phyloP scores from a whole-genome alignment of 2,888 invertebrate genomes.

The Electrophaes corylata region DNA sequence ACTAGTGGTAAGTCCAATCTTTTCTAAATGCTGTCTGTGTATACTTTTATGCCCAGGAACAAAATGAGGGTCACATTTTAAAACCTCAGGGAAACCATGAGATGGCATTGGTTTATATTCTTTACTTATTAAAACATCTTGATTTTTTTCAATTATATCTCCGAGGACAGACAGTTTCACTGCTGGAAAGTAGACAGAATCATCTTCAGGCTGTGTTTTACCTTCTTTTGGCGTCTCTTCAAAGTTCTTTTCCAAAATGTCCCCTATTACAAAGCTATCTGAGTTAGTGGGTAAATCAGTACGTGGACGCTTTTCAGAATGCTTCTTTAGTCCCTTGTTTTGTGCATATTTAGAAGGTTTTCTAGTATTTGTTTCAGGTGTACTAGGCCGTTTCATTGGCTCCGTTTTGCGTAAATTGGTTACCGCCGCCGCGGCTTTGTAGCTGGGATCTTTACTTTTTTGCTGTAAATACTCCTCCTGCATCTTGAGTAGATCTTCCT shows the following conservation, averaged over 20 bases:
- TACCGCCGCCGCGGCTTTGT: constrained; percentile 86
- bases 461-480: constrained; percentile 88
- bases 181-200: constrained; percentile 75
- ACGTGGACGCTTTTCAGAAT: constrained; percentile 70
- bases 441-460: constrained; percentile 77
- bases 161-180: constrained; percentile 76
- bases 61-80: constrained; percentile 61
- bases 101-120: constrained; percentile 59
- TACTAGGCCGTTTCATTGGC: constrained; percentile 51
- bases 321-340: constrained; percentile 62
- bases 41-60: constrained; percentile 71
- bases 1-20: constrained; percentile 30
- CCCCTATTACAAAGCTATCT: constrained; percentile 50
- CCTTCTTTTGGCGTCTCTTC: constrained; percentile 34
- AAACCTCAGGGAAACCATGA: constrained; percentile 80
- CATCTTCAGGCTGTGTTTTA: constrained; percentile 55
- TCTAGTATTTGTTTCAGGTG: constrained; percentile 41
- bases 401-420: constrained; percentile 69
- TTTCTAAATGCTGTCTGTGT: constrained; percentile 72
- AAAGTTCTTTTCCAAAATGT: constrained; percentile 66
- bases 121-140: constrained; percentile 44
- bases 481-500: constrained; percentile 89
- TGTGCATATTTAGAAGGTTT: constrained; percentile 76
- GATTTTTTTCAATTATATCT: constrained; percentile 83
- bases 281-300: constrained; percentile 44